Conservation (phyloP, 2,888 invertebrate species). For the Thereva nobilitata region DNA sequence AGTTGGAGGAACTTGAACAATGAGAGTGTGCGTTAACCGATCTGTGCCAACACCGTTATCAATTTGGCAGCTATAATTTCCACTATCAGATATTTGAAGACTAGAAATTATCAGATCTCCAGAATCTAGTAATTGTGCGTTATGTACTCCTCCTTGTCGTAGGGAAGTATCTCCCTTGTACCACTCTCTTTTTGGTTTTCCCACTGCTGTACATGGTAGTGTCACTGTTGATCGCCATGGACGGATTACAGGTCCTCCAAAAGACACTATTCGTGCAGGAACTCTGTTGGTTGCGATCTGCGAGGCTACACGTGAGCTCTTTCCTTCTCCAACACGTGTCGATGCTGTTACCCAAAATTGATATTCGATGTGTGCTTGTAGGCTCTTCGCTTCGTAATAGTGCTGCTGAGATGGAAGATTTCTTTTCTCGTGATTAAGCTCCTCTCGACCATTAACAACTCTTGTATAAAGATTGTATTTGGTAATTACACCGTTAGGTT, state of each 20-base stretch:
- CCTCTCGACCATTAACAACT: conserved; percentile 70
- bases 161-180: conserved; percentile 64
- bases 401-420: conserved; percentile 68
- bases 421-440: conserved; percentile 70
- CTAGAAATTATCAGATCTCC: conserved; percentile 69
- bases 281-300: conserved; percentile 69
- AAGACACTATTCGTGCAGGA: conserved; percentile 72
- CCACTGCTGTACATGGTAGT: conserved; percentile 68
- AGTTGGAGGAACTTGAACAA: conserved; percentile 75
- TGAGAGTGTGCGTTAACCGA: conserved; percentile 66
- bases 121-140: conserved; percentile 66
- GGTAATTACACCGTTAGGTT: conserved; percentile 76
- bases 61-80: conserved; percentile 72
- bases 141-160: conserved; percentile 64
- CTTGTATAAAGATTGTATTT: conserved; percentile 75
- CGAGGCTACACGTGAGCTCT: conserved; percentile 69
- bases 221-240: conserved; percentile 71
- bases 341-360: conserved; percentile 80
- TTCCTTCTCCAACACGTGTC: conserved; percentile 77
- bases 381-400: conserved; percentile 68
- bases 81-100: conserved; percentile 67
- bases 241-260: conserved; percentile 68
- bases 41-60: conserved; percentile 73
- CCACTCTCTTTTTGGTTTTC: conserved; percentile 70
- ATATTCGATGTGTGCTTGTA: conserved; percentile 72